Conservation (phyloP, 2,888 invertebrate genomes). For the Drosophila meridiana region DNA sequence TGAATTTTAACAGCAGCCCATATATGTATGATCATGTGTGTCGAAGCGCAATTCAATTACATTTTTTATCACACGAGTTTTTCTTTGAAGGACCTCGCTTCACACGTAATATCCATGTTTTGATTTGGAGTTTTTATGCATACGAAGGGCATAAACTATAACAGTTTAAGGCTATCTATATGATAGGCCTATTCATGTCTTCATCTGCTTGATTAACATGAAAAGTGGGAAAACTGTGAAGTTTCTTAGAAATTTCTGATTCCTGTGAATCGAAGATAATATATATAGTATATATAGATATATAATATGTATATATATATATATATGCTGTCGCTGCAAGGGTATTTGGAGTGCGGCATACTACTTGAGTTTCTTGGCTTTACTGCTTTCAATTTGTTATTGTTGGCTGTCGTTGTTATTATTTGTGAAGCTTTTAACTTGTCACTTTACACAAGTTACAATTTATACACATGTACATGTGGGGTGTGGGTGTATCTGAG, state of each 20-base stretch:
- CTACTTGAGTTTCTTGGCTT: slow-evolving; percentile 4
- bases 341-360: slow-evolving; percentile 37
- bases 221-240: not conserved
- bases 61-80: slow-evolving; percentile 11
- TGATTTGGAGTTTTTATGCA: not conserved
- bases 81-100: not conserved
- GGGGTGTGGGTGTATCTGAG: slow-evolving; percentile 8
- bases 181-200: not conserved
- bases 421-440: slow-evolving; percentile 58
- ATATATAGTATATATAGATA: not conserved
- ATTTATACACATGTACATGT: slow-evolving; percentile 27
- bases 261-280: not conserved
- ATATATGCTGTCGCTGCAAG: slow-evolving; percentile 1
- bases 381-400: slow-evolving; percentile 22
- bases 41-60: slow-evolving; percentile 46
- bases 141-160: not conserved
- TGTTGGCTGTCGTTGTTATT: slow-evolving; percentile 32
- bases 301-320: not conserved
- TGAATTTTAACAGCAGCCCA: slow-evolving; percentile 28
- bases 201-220: not conserved
- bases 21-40: slow-evolving; percentile 25
- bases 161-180: not conserved
- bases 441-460: slow-evolving; percentile 33
- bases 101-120: not conserved
- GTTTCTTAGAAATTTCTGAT: no score